A percentile compares a stretch with the other conserved stretches of the same genome.
Evolutionary conservation across 2,888 invertebrate species (phyloP).

Genomic region (Proisotoma minuta): DNA sequence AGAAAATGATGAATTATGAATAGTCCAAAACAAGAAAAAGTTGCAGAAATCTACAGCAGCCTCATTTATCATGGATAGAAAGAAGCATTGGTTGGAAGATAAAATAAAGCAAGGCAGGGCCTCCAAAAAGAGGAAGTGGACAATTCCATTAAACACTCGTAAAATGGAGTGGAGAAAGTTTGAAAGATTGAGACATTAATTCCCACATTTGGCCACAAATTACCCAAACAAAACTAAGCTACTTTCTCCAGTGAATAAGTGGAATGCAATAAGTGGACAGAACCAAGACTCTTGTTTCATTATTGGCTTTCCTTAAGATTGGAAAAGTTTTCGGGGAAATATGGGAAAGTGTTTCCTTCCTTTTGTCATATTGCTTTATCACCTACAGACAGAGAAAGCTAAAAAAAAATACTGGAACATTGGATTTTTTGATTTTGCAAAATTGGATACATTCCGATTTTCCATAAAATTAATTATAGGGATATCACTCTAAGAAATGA

Average conservation of each 20-base stretch:
- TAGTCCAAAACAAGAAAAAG: background rate
- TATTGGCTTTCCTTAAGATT: background rate
- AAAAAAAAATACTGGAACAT: too few species aligned
- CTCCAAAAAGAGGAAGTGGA: too few species aligned
- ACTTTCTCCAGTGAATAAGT: background rate
- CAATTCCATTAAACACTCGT: background rate
- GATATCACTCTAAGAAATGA: too few species aligned
- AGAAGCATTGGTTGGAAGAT: too few species aligned
- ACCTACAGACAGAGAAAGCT: background rate
- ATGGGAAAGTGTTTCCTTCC: background rate
- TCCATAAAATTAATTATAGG: too few species aligned
- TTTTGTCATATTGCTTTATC: background rate
- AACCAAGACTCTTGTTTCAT: background rate
- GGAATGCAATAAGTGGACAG: background rate
- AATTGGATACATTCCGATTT: too few species aligned
- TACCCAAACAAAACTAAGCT: conserved; percentile 9
- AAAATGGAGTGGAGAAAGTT: background rate
- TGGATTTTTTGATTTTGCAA: too few species aligned
- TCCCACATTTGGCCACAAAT: conserved; percentile 46
- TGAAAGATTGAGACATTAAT: conserved; percentile 30
- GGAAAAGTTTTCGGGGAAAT: background rate
- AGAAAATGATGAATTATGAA: background rate
- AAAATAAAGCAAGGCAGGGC: too few species aligned
- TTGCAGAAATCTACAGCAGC: background rate
- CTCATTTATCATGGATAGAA: too few species aligned